These are phyloP conservation scores for Champsocephalus esox DNA, from an alignment of 2,797 vertebrate genomes.

Conservation along the genomic window DNA sequence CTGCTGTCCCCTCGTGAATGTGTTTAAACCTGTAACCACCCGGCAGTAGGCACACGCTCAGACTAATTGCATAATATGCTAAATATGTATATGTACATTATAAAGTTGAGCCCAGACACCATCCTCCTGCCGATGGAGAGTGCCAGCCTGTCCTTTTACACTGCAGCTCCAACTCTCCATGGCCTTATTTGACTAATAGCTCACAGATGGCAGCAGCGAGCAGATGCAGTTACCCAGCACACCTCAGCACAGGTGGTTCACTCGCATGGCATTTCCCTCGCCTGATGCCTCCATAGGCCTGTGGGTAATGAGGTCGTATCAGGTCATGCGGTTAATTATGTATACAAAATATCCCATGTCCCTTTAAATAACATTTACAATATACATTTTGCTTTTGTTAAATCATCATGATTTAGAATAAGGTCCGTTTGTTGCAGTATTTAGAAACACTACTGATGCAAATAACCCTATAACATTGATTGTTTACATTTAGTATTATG, in stretches of 20 bases:
- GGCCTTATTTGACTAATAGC: constrained; percentile 74
- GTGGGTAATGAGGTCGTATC: constrained; percentile 25
- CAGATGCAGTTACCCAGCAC: constrained; percentile 64
- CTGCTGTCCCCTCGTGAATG: not conserved
- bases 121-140: constrained; percentile 18
- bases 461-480: not conserved
- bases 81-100: constrained; percentile 6
- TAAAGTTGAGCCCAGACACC: constrained; percentile 15
- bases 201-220: constrained; percentile 75
- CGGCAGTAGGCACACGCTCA: not conserved
- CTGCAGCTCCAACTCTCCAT: constrained; percentile 54
- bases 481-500: constrained; percentile 14
- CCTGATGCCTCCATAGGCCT: constrained; percentile 30
- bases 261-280: constrained; percentile 64
- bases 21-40: not conserved
- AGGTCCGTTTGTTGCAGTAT: not conserved
- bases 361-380: constrained; percentile 9
- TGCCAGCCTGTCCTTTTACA: constrained; percentile 60
- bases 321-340: constrained; percentile 22
- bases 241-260: constrained; percentile 73
- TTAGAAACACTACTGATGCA: not conserved
- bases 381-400: not conserved
- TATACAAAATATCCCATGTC: constrained; percentile 7
- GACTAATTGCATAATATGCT: not conserved
- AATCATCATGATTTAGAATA: not conserved